These are phyloP conservation scores for Rhopalosiphum padi DNA, from an alignment of 1,140 invertebrate genomes.

Conservation along the genomic window DNA sequence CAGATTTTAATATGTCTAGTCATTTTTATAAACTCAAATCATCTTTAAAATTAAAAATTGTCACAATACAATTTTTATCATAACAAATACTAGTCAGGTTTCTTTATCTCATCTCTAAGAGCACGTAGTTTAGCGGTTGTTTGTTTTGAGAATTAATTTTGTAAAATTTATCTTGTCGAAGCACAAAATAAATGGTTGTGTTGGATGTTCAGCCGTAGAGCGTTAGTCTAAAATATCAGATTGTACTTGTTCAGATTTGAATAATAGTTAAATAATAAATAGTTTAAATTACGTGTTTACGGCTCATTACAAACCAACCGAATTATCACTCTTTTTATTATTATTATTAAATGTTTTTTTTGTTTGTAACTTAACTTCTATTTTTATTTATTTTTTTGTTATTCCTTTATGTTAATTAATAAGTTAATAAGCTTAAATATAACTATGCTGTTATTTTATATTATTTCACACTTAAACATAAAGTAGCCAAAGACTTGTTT, in stretches of 20 bases:
- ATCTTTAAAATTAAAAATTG: neutral
- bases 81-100: slow-evolving; percentile 31
- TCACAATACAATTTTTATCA: neutral
- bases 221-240: neutral
- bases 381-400: slow-evolving; percentile 5
- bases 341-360: neutral
- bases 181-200: neutral
- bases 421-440: neutral
- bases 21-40: slow-evolving; percentile 36
- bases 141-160: neutral
- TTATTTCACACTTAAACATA: slow-evolving; percentile 12
- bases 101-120: slow-evolving; percentile 24
- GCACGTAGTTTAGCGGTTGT: neutral
- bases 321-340: neutral
- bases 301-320: slow-evolving; percentile 10
- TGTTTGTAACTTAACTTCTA: slow-evolving; percentile 1
- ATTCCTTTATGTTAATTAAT: slow-evolving; percentile 3
- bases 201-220: neutral
- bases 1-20: slow-evolving; percentile 36
- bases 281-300: neutral
- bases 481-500: slow-evolving; percentile 47
- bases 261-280: neutral
- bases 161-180: neutral
- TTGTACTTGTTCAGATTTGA: neutral
- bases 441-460: neutral